phyloP scores from a whole-genome alignment of 2,113 vertebrate species.

The Malurus elegans region DNA sequence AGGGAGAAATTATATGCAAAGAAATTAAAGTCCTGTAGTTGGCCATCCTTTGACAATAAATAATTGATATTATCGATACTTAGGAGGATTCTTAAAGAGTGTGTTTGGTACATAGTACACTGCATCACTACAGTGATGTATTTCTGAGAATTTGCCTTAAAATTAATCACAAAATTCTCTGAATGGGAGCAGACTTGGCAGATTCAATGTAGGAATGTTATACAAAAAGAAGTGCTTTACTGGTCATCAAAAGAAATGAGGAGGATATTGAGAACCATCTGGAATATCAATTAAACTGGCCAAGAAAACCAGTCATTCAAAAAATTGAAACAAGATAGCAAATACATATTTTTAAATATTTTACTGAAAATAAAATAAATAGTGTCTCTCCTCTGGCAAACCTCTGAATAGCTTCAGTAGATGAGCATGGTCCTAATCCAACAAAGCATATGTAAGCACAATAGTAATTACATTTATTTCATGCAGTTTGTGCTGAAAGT shows the following conservation, averaged over 20 bases:
- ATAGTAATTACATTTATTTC: neutral
- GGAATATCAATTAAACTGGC: neutral
- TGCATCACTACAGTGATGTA: neutral
- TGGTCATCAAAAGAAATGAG: neutral
- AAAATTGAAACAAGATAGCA: neutral
- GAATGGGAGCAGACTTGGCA: neutral
- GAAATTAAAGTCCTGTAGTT: neutral
- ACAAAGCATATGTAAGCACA: neutral
- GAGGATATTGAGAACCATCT: neutral
- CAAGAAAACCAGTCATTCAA: neutral
- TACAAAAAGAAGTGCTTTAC: neutral
- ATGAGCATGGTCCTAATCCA: neutral
- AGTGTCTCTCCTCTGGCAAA: neutral
- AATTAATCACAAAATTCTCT: neutral
- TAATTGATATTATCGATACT: neutral
- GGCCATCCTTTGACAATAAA: neutral
- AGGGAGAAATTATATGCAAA: neutral
- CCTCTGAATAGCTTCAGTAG: neutral
- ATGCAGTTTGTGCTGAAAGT: neutral
- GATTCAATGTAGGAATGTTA: neutral
- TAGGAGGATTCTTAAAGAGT: neutral
- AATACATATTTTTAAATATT: neutral
- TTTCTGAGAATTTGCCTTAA: neutral
- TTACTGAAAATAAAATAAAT: neutral
- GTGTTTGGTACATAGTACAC: neutral